phyloP scores from a whole-genome alignment of 2,888 invertebrate genomes.

The Drepana falcataria region DNA sequence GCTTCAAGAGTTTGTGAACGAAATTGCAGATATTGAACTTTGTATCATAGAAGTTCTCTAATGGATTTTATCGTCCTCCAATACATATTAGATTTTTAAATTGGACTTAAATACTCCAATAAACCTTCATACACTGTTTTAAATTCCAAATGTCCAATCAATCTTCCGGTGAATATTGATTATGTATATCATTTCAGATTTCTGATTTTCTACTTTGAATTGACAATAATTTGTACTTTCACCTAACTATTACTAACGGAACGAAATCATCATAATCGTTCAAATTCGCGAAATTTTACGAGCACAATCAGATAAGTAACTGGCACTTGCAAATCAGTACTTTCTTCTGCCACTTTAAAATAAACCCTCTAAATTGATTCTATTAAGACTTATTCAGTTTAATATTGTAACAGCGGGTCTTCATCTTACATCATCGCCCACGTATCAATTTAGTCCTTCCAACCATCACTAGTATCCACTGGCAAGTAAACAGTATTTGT shows the following conservation, averaged over 20 bases:
- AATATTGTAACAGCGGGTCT: conserved; percentile 17
- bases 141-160: conserved; percentile 21
- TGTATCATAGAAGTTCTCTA: too few species aligned
- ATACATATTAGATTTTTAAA: too few species aligned
- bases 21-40: too few species aligned
- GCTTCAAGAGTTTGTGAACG: too few species aligned
- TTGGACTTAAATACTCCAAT: too few species aligned
- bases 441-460: conserved; percentile 21
- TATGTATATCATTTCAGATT: conserved; percentile 13
- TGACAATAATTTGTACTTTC: conserved; percentile 25
- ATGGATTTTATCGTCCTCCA: too few species aligned
- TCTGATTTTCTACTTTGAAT: conserved; percentile 18
- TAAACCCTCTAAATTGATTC: conserved; percentile 8
- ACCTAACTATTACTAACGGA: conserved; percentile 32
- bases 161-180: conserved; percentile 3
- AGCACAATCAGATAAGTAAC: background rate
- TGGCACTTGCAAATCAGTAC: background rate
- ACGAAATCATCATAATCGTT: conserved; percentile 21
- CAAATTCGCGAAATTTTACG: conserved; percentile 4
- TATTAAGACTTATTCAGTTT: conserved; percentile 27
- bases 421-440: conserved; percentile 30
- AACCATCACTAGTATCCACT: conserved; percentile 26
- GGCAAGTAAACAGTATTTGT: conserved; percentile 14
- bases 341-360: conserved; percentile 1
- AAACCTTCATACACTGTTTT: too few species aligned